Conservation (phyloP, 2,113 vertebrate genomes). For the Larimichthys crocea region DNA sequence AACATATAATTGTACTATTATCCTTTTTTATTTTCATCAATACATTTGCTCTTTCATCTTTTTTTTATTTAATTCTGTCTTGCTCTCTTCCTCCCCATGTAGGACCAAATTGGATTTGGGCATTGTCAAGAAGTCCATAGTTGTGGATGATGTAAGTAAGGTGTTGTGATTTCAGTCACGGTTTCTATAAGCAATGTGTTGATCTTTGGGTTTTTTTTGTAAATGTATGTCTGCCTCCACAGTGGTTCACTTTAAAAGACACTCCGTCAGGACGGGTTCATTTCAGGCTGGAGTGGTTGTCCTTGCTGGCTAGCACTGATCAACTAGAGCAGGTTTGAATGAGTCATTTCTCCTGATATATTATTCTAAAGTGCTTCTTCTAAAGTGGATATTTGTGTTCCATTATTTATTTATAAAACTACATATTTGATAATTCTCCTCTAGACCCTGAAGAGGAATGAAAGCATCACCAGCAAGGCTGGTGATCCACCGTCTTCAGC, state of each 20-base stretch:
- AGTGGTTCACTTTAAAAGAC: conserved; percentile 92
- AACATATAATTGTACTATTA: neutral
- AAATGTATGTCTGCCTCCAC: conserved; percentile 19
- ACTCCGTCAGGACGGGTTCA: conserved; percentile 87
- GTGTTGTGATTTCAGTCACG: neutral
- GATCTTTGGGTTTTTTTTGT: neutral
- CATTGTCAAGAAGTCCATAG: conserved; percentile 87
- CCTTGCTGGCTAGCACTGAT: conserved; percentile 82
- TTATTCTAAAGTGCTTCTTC: neutral
- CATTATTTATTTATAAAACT: neutral
- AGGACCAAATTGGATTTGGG: conserved; percentile 93
- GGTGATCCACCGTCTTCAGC: conserved; percentile 89
- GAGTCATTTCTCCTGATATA: neutral
- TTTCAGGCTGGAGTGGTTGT: conserved; percentile 91
- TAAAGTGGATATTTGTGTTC: neutral
- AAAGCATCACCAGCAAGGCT: conserved; percentile 79
- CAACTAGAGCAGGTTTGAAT: conserved; percentile 87
- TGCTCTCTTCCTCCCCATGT: too few species aligned
- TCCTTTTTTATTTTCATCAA: neutral
- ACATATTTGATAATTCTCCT: neutral
- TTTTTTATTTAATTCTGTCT: too few species aligned
- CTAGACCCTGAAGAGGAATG: conserved; percentile 88
- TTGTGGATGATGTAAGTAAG: conserved; percentile 89
- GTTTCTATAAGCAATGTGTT: neutral
- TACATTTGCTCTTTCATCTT: neutral